phyloP scores from a whole-genome alignment of 2,113 vertebrate genomes.

The Camelus bactrianus region DNA sequence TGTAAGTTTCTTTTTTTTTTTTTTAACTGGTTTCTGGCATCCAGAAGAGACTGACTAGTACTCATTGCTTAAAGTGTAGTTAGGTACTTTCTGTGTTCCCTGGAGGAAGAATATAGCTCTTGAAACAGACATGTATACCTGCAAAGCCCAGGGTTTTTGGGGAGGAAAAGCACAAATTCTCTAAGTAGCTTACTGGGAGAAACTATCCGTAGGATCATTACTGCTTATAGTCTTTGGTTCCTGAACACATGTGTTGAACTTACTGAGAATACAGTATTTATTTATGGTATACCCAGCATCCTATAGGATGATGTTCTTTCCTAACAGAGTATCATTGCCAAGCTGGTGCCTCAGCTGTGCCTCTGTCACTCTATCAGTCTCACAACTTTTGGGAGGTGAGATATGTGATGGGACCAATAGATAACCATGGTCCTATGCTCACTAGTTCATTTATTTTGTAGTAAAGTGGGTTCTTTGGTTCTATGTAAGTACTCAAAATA shows the following conservation, averaged over 20 bases:
- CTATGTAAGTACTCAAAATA: neutral
- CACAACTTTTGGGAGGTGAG: neutral
- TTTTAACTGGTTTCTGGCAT: neutral
- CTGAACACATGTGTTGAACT: neutral
- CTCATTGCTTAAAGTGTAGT: neutral
- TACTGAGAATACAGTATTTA: neutral
- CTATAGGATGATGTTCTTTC: neutral
- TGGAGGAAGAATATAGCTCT: neutral
- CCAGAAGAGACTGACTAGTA: neutral
- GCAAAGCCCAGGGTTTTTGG: neutral
- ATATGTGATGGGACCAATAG: neutral
- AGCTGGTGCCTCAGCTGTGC: neutral
- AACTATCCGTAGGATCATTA: neutral
- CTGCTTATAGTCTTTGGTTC: neutral
- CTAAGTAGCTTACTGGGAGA: neutral
- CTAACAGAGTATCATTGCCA: neutral
- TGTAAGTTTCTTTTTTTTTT: neutral
- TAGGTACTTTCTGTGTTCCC: neutral
- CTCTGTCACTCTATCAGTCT: neutral
- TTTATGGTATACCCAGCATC: neutral
- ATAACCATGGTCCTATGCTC: neutral
- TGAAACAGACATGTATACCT: neutral
- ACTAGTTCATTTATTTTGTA: neutral
- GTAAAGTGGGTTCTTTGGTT: neutral
- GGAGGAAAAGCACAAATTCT: neutral